These are phyloP conservation scores for Acipenser transmontanus DNA, from an alignment of 2,797 vertebrate genomes.

Conservation along the genomic window DNA sequence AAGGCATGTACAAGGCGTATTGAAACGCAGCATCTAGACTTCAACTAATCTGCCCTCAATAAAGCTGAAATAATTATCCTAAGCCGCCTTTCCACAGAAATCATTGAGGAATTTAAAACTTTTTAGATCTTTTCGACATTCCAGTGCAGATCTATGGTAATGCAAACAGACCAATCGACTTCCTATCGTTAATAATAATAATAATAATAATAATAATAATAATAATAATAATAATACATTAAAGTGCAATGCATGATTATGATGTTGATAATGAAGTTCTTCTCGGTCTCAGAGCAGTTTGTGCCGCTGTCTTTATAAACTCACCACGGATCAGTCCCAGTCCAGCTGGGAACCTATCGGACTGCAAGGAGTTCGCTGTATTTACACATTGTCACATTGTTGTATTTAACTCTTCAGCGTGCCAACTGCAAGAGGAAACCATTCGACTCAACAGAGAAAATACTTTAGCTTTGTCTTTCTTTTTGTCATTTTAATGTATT, in stretches of 20 bases:
- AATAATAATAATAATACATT: no score
- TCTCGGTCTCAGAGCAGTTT: no score
- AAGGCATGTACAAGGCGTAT: constrained; percentile 77
- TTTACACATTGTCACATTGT: not conserved
- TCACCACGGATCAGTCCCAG: constrained; percentile 72
- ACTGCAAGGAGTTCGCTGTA: constrained; percentile 58
- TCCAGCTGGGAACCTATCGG: constrained; percentile 73
- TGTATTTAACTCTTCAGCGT: constrained; percentile 40
- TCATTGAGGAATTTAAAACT: constrained; percentile 94
- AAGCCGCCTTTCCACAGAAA: constrained; percentile 91
- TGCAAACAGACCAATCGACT: constrained; percentile 43
- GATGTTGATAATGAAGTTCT: no score
- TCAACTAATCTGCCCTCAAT: constrained; percentile 88
- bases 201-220: no score
- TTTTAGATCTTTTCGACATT: constrained; percentile 81
- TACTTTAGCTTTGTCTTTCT: constrained; percentile 21
- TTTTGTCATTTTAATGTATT: constrained; percentile 7
- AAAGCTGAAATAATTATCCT: constrained; percentile 97
- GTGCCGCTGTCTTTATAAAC: constrained; percentile 49
- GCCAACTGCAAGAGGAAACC: constrained; percentile 40
- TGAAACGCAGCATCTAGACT: constrained; percentile 77
- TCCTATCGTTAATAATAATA: no score
- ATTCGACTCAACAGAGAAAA: constrained; percentile 39
- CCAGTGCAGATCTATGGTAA: constrained; percentile 69
- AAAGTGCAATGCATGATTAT: no score